Evolutionary conservation across 2,888 invertebrate species (phyloP), one percentile per base, ranked within the genome.

Genomic region (Lochmaea capreae): DNA sequence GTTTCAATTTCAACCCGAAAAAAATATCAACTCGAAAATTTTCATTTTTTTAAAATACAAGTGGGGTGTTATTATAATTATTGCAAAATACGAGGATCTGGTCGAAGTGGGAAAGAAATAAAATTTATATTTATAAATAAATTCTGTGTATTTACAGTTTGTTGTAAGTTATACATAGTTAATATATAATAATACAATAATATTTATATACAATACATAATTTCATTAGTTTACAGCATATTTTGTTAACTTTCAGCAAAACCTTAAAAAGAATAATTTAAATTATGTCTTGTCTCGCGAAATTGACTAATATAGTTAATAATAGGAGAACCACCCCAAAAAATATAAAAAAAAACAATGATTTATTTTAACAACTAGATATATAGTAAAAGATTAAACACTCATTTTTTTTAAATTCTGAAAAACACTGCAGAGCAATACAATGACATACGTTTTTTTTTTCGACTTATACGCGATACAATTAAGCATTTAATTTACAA

Each of bases 141-240:
- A 77, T 74, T 77, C 77, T 77, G 77, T 77, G 77, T 77, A 77
- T 77, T 77, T 77, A 77, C 77, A 77, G 59, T 33, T 33, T 33
- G 26, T 65, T 74, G 69, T 75, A 77, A 67, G 75, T 77, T 77
- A 77, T 75, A 73, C 74, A 77, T 73, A 71, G 77, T 77, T 77
- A 77, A 77, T 77, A 54, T 54, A 77, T 75, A 77, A 77, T 77
- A 77, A 73, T 76, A 76, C 72, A 71, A 76, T 74, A 76, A 73
- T 74, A 71, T 74, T 76, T 76, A 76, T 76, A 70, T 76, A 77
- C 75, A 77, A 67, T 77, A 77, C 76, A 74, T 74, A 75, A 76
- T 73, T 77, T 77, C 70, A 77, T 75, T 77, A 75, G 75, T 75
- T 71, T 75, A 76, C 71, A 76, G 73, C 73, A 46, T 71, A 58